Conservation (phyloP, 2,888 invertebrate species). For the Ophioninae sp. region DNA sequence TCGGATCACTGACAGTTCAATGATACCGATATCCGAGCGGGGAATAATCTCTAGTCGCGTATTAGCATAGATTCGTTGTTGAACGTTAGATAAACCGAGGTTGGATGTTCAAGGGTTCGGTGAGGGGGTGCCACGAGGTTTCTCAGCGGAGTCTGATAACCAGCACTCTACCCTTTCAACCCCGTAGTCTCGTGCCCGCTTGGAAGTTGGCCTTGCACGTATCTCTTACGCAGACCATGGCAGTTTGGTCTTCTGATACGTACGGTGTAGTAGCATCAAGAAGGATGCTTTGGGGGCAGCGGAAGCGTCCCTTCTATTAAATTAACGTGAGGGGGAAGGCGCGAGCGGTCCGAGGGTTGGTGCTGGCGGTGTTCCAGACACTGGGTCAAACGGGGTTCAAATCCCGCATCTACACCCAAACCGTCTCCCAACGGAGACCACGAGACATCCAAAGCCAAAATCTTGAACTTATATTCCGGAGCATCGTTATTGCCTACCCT, state of each 20-base stretch:
- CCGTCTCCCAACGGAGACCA: constrained; percentile 13
- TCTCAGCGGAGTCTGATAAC: constrained; percentile 74
- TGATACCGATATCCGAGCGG: constrained; percentile 67
- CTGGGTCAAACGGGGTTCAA: constrained; percentile 73
- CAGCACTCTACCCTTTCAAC: constrained; percentile 33
- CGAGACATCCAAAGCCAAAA: not conserved
- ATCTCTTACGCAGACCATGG: constrained; percentile 59
- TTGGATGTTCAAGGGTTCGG: constrained; percentile 73
- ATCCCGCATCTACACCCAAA: constrained; percentile 45
- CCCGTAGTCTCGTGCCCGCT: constrained; percentile 59
- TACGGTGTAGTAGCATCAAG: constrained; percentile 53
- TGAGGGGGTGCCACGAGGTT: constrained; percentile 66
- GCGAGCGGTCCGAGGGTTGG: constrained; percentile 70
- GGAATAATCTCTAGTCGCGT: constrained; percentile 70
- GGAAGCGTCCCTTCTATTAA: constrained; percentile 78
- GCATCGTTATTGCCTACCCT: not conserved
- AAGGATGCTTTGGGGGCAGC: constrained; percentile 73
- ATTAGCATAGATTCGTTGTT: constrained; percentile 74
- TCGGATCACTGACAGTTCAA: constrained; percentile 60
- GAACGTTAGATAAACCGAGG: constrained; percentile 72
- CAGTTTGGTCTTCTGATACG: constrained; percentile 24
- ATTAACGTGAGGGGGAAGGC: constrained; percentile 73
- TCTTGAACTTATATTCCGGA: constrained; percentile 3
- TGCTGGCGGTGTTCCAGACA: constrained; percentile 65
- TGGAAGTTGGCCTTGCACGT: constrained; percentile 73